phyloP scores from a whole-genome alignment of 2,113 vertebrate genomes.

The Dipodomys stephensi region DNA sequence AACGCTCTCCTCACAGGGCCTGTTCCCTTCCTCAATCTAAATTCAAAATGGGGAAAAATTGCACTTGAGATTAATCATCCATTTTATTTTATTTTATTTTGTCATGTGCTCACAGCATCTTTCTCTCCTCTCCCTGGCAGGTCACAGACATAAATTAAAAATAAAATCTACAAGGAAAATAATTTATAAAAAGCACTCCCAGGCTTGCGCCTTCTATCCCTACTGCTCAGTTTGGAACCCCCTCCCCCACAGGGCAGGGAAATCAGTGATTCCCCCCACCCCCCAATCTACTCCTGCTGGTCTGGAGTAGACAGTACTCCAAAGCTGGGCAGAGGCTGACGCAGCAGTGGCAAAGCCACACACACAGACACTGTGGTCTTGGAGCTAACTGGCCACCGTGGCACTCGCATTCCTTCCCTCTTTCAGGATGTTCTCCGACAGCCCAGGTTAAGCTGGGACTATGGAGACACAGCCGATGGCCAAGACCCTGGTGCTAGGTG shows the following conservation, averaged over 20 bases:
- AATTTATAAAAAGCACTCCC: constrained; percentile 83
- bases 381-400: constrained; percentile 44
- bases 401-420: constrained; percentile 16
- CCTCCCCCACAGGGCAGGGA: not conserved
- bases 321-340: not conserved
- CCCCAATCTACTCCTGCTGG: not conserved
- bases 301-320: constrained; percentile 23
- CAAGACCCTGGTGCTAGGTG: not conserved
- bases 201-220: constrained; percentile 65
- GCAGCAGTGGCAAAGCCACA: constrained; percentile 79
- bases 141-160: constrained; percentile 88
- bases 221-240: constrained; percentile 47
- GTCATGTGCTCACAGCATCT: constrained; percentile 89
- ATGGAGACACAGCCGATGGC: constrained; percentile 34
- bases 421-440: constrained; percentile 14
- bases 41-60: constrained; percentile 61
- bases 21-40: constrained; percentile 36
- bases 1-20: not conserved
- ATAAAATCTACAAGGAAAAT: constrained; percentile 86
- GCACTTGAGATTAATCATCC: constrained; percentile 85
- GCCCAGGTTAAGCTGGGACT: constrained; percentile 1
- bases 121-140: constrained; percentile 86
- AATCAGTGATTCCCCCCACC: not conserved
- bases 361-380: constrained; percentile 70
- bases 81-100: constrained; percentile 86